phyloP scores from a whole-genome alignment of 2,113 vertebrate species.

The Cyprinodon brontotheroides region DNA sequence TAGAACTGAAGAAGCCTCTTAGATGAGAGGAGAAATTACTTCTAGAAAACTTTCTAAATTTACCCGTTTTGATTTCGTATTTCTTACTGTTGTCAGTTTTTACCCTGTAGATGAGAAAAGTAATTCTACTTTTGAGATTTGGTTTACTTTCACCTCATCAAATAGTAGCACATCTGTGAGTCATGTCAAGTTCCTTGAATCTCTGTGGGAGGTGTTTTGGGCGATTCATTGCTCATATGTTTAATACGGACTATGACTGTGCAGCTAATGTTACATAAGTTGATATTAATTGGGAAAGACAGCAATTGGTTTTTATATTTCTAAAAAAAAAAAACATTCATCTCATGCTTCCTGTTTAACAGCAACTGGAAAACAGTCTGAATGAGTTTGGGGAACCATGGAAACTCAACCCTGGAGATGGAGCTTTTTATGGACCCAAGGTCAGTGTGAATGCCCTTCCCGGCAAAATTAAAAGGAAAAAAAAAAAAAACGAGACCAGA shows the following conservation, averaged over 20 bases:
- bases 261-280: background rate
- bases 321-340: background rate
- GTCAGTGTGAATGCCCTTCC: slow-evolving; percentile 66
- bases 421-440: slow-evolving; percentile 97
- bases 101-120: background rate
- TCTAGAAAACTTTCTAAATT: no score
- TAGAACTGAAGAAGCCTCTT: no score
- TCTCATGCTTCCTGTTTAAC: slow-evolving; percentile 17
- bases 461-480: background rate
- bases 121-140: slow-evolving; percentile 8
- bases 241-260: slow-evolving; percentile 1
- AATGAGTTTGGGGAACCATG: slow-evolving; percentile 90
- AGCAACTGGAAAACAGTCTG: slow-evolving; percentile 94
- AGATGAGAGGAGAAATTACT: no score
- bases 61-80: background rate
- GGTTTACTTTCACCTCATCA: slow-evolving; percentile 7
- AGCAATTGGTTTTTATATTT: background rate
- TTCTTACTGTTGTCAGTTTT: background rate
- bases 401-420: slow-evolving; percentile 90
- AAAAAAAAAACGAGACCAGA: background rate
- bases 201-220: slow-evolving; percentile 25
- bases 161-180: slow-evolving; percentile 38
- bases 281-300: background rate
- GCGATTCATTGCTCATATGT: slow-evolving; percentile 5
- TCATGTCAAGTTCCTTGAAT: slow-evolving; percentile 24